These are phyloP conservation scores for Muscina levida DNA, from an alignment of 2,888 invertebrate genomes.

Conservation along the genomic window DNA sequence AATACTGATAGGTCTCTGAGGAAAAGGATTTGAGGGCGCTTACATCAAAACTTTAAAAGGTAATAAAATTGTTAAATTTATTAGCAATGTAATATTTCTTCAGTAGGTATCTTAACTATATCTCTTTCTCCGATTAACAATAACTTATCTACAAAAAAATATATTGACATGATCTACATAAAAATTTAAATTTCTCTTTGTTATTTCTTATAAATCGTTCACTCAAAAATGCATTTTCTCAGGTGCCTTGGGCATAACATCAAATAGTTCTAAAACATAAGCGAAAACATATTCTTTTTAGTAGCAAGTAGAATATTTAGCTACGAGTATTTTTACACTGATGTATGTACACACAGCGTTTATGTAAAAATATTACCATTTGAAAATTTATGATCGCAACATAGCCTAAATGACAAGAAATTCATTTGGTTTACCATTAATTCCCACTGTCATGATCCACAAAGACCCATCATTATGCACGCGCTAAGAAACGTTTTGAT, in stretches of 20 bases:
- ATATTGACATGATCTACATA: too few species aligned
- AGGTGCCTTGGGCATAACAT: background rate
- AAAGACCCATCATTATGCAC: constrained; percentile 77
- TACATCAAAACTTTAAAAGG: too few species aligned
- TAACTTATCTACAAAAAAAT: too few species aligned
- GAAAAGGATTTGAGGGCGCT: too few species aligned
- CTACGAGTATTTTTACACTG: background rate
- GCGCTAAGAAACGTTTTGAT: constrained; percentile 66
- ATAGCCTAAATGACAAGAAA: constrained; percentile 67
- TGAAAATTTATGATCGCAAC: constrained; percentile 26
- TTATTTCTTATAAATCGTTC: too few species aligned
- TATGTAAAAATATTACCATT: constrained; percentile 29
- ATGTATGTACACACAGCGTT: background rate
- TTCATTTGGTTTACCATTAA: constrained; percentile 77
- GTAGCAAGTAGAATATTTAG: background rate
- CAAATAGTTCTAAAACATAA: constrained; percentile 16
- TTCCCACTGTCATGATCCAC: constrained; percentile 74
- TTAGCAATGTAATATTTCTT: too few species aligned
- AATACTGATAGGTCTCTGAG: too few species aligned
- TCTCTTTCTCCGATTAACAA: too few species aligned
- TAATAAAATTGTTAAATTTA: too few species aligned
- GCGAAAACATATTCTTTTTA: background rate
- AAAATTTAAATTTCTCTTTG: too few species aligned
- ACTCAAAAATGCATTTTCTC: constrained; percentile 14
- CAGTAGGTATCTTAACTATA: too few species aligned